Percentiles rank a stretch among this genome's conserved stretches.
Evolutionary conservation across 37 sponge, comb jelly and placozoan species (phyloP).

Genomic region (Bolinopsis microptera): DNA sequence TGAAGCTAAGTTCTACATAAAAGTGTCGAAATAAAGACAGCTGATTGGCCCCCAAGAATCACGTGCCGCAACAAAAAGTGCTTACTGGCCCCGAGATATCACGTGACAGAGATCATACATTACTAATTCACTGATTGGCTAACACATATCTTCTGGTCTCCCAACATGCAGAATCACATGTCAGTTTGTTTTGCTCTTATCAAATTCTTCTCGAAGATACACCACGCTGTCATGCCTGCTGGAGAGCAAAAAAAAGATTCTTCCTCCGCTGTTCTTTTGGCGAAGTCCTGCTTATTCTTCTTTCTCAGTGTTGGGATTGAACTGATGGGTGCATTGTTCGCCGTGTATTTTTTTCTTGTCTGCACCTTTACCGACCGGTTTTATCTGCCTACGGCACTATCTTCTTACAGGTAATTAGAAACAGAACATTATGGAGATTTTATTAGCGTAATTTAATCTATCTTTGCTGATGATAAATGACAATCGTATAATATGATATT

Average conservation of each 20-base stretch:
- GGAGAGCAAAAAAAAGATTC: background rate
- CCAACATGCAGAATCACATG: background rate
- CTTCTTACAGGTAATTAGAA: background rate
- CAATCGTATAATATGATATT: too few species aligned
- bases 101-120: background rate
- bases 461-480: too few species aligned
- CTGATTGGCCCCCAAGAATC: too few species aligned
- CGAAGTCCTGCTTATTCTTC: background rate
- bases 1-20: too few species aligned
- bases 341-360: background rate
- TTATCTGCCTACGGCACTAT: background rate
- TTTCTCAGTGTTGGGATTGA: background rate
- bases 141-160: background rate
- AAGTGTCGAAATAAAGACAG: too few species aligned
- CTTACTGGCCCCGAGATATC: too few species aligned
- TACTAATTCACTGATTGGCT: background rate
- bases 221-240: background rate
- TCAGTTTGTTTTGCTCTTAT: background rate
- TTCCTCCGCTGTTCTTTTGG: background rate
- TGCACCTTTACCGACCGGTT: background rate
- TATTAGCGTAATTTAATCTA: too few species aligned
- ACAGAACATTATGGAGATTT: too few species aligned
- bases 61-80: too few species aligned
- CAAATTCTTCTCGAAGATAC: background rate
- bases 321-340: background rate